A percentile compares a stretch with the other conserved stretches of the same genome.
phyloP scores from a whole-genome alignment of 2,888 invertebrate genomes.

The Eupithecia dodoneata region DNA sequence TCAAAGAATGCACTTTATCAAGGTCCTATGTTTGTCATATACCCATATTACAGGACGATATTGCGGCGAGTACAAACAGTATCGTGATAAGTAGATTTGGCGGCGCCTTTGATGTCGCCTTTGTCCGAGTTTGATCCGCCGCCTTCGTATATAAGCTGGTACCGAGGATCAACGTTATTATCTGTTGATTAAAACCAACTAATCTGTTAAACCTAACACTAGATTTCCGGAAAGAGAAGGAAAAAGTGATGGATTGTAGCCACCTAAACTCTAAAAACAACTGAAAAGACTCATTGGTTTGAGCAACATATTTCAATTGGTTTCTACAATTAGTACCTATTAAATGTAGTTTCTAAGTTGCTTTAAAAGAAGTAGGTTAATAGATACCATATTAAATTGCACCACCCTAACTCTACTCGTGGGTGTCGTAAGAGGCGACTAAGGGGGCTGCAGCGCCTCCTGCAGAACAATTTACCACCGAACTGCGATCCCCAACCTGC shows the following conservation, averaged over 20 bases:
- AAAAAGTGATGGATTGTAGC: neutral
- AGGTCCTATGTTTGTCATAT: constrained; percentile 52
- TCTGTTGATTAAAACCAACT: constrained; percentile 2
- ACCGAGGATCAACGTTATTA: constrained; percentile 12
- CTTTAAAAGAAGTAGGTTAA: too few species aligned
- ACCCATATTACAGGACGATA: constrained; percentile 71
- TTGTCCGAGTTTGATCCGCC: constrained; percentile 78
- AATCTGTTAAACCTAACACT: constrained; percentile 4
- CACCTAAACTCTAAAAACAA: too few species aligned
- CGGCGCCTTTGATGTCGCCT: constrained; percentile 79
- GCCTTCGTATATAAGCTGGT: constrained; percentile 45
- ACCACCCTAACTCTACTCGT: too few species aligned
- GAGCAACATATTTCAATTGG: too few species aligned
- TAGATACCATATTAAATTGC: too few species aligned
- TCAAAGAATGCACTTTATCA: constrained; percentile 36
- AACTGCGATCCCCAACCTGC: too few species aligned
- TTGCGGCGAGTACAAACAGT: constrained; percentile 75
- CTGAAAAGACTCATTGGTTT: too few species aligned
- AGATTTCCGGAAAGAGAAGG: constrained; percentile 6
- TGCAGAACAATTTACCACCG: too few species aligned
- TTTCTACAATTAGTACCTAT: too few species aligned
- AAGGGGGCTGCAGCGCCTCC: too few species aligned
- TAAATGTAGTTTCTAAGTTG: too few species aligned
- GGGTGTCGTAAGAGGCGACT: too few species aligned
- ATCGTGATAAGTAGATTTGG: constrained; percentile 79